Evolutionary conservation across 2,888 invertebrate genomes (phyloP).

Genomic region (Tridacna gigas): DNA sequence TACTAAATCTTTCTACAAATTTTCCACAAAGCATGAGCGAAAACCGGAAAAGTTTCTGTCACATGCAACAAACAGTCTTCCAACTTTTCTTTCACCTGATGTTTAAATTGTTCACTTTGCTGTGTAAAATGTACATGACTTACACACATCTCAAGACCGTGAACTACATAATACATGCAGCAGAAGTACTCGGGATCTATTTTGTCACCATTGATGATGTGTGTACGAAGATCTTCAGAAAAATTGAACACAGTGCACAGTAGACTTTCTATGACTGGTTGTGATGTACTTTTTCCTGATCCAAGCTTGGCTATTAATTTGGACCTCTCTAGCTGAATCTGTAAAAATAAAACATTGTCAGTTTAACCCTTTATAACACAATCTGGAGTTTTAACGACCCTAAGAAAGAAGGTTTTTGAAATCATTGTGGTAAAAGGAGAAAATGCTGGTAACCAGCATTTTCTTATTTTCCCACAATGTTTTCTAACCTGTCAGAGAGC

Average conservation of each 20-base stretch:
- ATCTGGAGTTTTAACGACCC: too few species aligned
- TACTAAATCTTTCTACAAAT: slow-evolving; percentile 41
- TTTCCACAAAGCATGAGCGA: slow-evolving; percentile 61
- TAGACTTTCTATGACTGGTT: slow-evolving; percentile 8
- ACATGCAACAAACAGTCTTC: slow-evolving; percentile 56
- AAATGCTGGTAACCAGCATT: too few species aligned
- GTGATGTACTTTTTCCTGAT: not conserved
- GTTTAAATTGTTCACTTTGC: slow-evolving; percentile 18
- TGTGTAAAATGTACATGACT: not conserved
- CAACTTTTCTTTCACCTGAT: slow-evolving; percentile 22
- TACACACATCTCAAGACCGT: slow-evolving; percentile 29
- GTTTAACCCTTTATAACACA: too few species aligned
- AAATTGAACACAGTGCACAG: not conserved
- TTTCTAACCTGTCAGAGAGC: too few species aligned
- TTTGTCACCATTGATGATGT: not conserved
- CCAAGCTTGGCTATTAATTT: slow-evolving; percentile 18
- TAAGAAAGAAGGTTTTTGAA: too few species aligned
- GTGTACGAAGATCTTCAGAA: slow-evolving; percentile 13
- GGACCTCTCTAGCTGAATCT: not conserved
- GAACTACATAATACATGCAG: slow-evolving; percentile 47
- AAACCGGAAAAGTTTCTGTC: slow-evolving; percentile 56
- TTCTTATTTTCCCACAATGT: too few species aligned
- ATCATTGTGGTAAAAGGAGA: too few species aligned
- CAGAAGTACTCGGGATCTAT: slow-evolving; percentile 37
- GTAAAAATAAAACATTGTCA: not conserved